A percentile compares a stretch with the other conserved stretches of the same genome.
These are phyloP conservation scores for Aphodius granarius DNA, from an alignment of 2,888 invertebrate species.

Conservation along the genomic window DNA sequence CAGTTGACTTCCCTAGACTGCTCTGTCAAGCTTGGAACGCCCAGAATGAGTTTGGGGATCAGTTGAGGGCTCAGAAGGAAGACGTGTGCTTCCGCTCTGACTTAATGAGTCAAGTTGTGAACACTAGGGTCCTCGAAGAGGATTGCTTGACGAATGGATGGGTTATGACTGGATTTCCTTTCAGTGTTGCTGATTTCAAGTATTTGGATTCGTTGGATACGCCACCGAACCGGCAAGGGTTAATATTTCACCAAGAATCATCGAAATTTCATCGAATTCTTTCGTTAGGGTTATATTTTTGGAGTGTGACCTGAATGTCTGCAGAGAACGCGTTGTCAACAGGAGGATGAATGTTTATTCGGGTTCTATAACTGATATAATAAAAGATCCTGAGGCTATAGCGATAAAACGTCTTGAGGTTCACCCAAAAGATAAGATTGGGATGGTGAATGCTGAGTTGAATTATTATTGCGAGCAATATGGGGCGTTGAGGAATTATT, in stretches of 20 bases:
- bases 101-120: conserved; percentile 47
- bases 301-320: conserved; percentile 49
- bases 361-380: conserved; percentile 42
- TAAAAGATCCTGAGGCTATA: conserved; percentile 32
- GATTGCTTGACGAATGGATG: conserved; percentile 65
- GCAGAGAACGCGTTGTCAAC: conserved; percentile 44
- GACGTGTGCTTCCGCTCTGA: conserved; percentile 49
- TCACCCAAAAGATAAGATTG: conserved; percentile 47
- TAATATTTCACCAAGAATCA: not conserved
- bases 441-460: conserved; percentile 48
- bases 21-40: conserved; percentile 55
- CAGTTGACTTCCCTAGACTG: conserved; percentile 62
- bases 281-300: conserved; percentile 46
- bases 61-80: conserved; percentile 45
- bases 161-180: conserved; percentile 65
- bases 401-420: conserved; percentile 38
- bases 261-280: not conserved
- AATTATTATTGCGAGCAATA: conserved; percentile 51
- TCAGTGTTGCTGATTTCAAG: conserved; percentile 61
- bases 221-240: conserved; percentile 68
- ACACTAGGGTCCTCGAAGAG: conserved; percentile 53
- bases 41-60: conserved; percentile 46
- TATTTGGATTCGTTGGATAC: conserved; percentile 60
- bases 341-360: conserved; percentile 44
- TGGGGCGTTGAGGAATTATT: conserved; percentile 49